Base-by-base conservation (phyloP, 2,888 invertebrate species). In the Camponotus fellah region DNA sequence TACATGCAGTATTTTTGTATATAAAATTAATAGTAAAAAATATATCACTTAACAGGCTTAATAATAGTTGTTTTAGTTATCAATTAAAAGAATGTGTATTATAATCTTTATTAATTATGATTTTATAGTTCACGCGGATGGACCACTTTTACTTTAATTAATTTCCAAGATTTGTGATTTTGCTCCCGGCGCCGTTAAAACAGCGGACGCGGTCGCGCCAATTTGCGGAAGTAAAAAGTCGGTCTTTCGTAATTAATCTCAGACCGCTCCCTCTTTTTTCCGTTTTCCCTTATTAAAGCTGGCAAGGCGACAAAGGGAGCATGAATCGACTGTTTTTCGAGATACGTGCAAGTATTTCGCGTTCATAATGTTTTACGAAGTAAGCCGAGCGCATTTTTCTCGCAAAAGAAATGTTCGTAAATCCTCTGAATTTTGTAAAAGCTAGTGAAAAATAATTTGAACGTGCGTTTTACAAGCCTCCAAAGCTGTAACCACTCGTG, bases 161-260 rank as follows among this genome's bases (percentile, higher is more conserved):
- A 58, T 81, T 79, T 65, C 32, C 46, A 72, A 83, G 56, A 46
- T 60, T 79, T 58, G 46, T 77, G 77, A 77, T 69, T 82, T 66
- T 43, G 37, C 62, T 82, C 53, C 53, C 62, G 81, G 72, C 74
- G 74, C 68, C 62, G 74, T 84, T 84, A 82, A 84, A 75, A 84
- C 53, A 68, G 68, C 43, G 40, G 34, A 53, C 56, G 46, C 82
- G 40, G 40, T 56, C 40, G 60, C 65, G 77, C 72, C 77, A 86
- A 85, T 82, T 53, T 75, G 82, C 56, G 58, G 21, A 37, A 64
- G 72, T 80, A 72, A 80, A 83, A 83, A 81, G 80, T 76, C 75
- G 62, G 43, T 72, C 58, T 68, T 40, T 9, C 60, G 83, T 85
- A 86, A 85, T 83, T 86, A 86, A 85, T 83, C 60, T 64, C 81